Percentiles rank a stretch among this genome's conserved stretches.
Conservation (phyloP, 2,888 invertebrate genomes). For the Eugnorisma glareosa region DNA sequence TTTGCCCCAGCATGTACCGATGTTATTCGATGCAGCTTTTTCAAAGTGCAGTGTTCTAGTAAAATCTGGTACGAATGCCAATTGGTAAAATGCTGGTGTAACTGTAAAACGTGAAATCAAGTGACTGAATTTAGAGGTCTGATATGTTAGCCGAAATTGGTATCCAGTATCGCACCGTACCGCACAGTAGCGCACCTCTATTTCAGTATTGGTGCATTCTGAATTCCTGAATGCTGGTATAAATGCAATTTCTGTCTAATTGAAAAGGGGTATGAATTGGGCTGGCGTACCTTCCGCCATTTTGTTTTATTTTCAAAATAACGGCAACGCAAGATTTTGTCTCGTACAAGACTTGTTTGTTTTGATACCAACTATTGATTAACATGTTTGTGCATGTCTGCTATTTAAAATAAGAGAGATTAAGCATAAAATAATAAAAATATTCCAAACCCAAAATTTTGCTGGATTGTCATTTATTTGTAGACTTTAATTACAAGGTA, state of each 20-base stretch:
- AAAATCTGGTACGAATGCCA: slow-evolving; percentile 38
- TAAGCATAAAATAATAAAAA: too few species aligned
- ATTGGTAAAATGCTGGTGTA: slow-evolving; percentile 33
- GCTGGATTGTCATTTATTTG: too few species aligned
- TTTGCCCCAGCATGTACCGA: slow-evolving; percentile 5
- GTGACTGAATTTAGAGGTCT: slow-evolving; percentile 25
- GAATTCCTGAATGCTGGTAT: neutral
- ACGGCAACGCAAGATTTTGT: too few species aligned
- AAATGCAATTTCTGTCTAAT: neutral
- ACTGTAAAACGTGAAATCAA: slow-evolving; percentile 39
- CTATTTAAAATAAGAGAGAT: too few species aligned
- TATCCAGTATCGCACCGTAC: neutral
- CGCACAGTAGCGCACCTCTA: slow-evolving; percentile 10
- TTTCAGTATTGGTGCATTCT: slow-evolving; percentile 26
- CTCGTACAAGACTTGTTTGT: too few species aligned
- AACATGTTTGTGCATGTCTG: too few species aligned
- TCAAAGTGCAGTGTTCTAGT: slow-evolving; percentile 31
- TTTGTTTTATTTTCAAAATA: too few species aligned
- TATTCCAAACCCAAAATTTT: too few species aligned
- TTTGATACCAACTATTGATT: too few species aligned
- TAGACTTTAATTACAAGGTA: too few species aligned
- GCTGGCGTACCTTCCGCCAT: too few species aligned
- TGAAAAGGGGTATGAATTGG: neutral
- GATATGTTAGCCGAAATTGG: slow-evolving; percentile 37
- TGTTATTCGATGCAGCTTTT: slow-evolving; percentile 38